Evolutionary conservation across 2,888 invertebrate species (phyloP).

Genomic region (Tuberolachnus salignus): DNA sequence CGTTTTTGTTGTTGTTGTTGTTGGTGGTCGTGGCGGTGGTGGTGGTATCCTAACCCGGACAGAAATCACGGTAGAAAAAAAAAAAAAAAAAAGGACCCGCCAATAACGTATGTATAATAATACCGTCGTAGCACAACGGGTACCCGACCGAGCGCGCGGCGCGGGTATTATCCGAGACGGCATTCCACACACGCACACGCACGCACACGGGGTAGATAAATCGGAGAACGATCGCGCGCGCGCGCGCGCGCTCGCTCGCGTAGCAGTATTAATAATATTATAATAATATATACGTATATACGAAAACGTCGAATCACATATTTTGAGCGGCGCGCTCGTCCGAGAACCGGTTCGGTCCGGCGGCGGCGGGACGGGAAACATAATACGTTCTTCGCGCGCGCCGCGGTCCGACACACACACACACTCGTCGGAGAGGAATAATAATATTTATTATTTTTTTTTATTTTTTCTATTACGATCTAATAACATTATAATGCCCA

Average conservation of each 20-base stretch:
- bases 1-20: no score
- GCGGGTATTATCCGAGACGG: no score
- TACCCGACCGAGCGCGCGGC: not conserved
- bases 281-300: no score
- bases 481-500: no score
- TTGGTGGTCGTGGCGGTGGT: no score
- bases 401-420: not conserved
- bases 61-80: no score
- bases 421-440: slow-evolving; percentile 21
- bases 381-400: not conserved
- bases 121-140: no score
- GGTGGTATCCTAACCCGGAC: no score
- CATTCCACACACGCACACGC: not conserved
- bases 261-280: no score
- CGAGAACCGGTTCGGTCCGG: slow-evolving; percentile 48
- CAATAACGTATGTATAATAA: no score
- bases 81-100: no score
- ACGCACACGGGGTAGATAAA: slow-evolving; percentile 33
- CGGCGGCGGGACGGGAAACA: slow-evolving; percentile 20
- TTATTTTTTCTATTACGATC: slow-evolving; percentile 20
- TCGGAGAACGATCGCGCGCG: slow-evolving; percentile 11
- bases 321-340: not conserved
- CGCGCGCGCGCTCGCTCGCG: not conserved
- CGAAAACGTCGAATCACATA: no score
- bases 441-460: not conserved